These are phyloP conservation scores for Malurus melanocephalus DNA, from an alignment of 2,113 vertebrate genomes.

Conservation along the genomic window DNA sequence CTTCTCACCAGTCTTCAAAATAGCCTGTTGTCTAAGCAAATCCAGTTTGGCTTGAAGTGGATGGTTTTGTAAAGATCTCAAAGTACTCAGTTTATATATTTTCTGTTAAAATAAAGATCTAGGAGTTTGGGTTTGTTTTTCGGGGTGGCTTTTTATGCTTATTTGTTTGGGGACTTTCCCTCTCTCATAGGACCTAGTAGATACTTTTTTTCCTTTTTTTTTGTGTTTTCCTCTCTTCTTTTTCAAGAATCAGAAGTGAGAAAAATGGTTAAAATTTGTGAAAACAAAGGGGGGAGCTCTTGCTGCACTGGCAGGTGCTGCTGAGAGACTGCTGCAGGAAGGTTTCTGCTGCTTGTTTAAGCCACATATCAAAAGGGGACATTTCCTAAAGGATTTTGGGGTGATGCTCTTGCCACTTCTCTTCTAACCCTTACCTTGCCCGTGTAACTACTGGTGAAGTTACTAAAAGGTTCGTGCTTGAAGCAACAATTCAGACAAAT, in stretches of 20 bases:
- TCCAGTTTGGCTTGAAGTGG: neutral
- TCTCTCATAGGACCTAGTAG: neutral
- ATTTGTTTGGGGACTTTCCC: fast-evolving
- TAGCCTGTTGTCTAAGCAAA: neutral
- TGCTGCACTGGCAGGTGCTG: neutral
- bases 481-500: neutral
- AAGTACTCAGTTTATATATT: neutral
- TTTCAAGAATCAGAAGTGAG: neutral
- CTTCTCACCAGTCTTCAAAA: neutral
- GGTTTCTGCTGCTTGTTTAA: neutral
- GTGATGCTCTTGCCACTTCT: neutral
- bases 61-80: neutral
- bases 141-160: fast-evolving
- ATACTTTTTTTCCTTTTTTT: neutral
- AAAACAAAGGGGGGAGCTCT: slow-evolving; percentile 13
- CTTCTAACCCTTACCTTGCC: neutral
- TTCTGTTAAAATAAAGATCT: neutral
- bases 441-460: fast-evolving
- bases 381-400: neutral
- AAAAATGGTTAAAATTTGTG: neutral
- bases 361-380: neutral
- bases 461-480: neutral
- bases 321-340: neutral
- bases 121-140: neutral
- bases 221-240: neutral